Percentiles rank a stretch among this genome's conserved stretches.
Evolutionary conservation across 2,797 vertebrate species (phyloP).

Genomic region (Gymnocypris eckloni): DNA sequence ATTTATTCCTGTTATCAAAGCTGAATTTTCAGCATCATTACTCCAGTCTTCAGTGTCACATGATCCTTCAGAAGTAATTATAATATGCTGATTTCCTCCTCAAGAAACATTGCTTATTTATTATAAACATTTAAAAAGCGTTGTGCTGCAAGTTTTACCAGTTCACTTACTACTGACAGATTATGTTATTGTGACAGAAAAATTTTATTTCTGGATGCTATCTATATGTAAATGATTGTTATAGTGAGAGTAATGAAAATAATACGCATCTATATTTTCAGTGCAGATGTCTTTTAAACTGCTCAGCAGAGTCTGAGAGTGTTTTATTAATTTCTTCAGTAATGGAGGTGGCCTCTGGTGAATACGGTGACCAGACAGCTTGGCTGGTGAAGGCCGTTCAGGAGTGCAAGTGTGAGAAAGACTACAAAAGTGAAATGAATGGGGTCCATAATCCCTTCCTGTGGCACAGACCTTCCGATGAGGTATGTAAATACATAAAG

Average conservation of each 20-base stretch:
- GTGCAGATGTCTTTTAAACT: not conserved
- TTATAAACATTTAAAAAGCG: not conserved
- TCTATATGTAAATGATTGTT: not conserved
- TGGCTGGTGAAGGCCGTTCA: slow-evolving; percentile 81
- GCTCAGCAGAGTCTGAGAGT: not conserved
- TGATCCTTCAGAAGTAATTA: not conserved
- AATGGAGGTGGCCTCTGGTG: slow-evolving; percentile 87
- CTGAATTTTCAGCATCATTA: not conserved
- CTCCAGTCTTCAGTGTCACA: not conserved
- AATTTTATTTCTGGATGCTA: not conserved
- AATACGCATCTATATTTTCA: not conserved
- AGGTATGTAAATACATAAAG: slow-evolving; percentile 71
- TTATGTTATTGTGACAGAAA: no score
- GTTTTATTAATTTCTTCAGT: slow-evolving; percentile 68
- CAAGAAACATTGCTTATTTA: not conserved
- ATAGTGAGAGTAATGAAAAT: not conserved
- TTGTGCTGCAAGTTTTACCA: not conserved
- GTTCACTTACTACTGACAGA: not conserved
- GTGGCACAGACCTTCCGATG: slow-evolving; percentile 84
- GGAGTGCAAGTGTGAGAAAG: slow-evolving; percentile 80
- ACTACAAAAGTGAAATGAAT: slow-evolving; percentile 77
- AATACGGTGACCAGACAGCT: slow-evolving; percentile 84
- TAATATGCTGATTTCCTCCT: not conserved
- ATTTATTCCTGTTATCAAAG: not conserved
- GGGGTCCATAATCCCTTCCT: slow-evolving; percentile 80